Evolutionary conservation across 2,113 vertebrate genomes (phyloP).

Genomic region (Bostrychus sinensis): DNA sequence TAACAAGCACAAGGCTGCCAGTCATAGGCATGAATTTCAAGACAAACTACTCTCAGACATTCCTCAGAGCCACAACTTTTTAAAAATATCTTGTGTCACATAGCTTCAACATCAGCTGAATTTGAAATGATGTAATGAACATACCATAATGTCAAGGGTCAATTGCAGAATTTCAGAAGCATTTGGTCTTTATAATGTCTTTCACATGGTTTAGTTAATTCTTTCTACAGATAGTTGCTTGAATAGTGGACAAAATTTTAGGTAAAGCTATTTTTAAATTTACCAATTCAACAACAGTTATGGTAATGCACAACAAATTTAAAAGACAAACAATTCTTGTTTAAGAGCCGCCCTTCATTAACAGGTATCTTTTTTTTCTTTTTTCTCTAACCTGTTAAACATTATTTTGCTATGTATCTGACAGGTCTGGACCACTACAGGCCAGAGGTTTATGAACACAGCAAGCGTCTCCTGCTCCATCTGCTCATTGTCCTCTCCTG

Average conservation of each 20-base stretch:
- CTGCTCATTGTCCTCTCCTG: slow-evolving; percentile 94
- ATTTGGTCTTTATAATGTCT: neutral
- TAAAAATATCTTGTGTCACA: slow-evolving; percentile 4
- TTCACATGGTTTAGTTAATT: neutral
- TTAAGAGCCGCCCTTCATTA: neutral
- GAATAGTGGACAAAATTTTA: no score
- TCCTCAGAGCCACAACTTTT: slow-evolving; percentile 16
- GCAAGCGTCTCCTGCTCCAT: slow-evolving; percentile 94
- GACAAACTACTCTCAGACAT: slow-evolving; percentile 23
- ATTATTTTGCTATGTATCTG: slow-evolving; percentile 22
- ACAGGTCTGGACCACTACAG: slow-evolving; percentile 97
- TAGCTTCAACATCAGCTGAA: slow-evolving; percentile 18
- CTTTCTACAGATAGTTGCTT: neutral
- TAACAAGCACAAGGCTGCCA: slow-evolving; percentile 12
- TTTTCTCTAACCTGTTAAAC: neutral
- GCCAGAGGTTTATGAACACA: slow-evolving; percentile 97
- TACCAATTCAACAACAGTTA: no score
- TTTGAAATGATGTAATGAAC: slow-evolving; percentile 1
- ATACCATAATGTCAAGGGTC: slow-evolving; percentile 2
- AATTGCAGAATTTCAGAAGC: neutral
- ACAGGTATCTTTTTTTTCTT: neutral
- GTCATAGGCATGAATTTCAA: slow-evolving; percentile 7
- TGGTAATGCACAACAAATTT: no score
- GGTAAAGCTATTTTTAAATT: no score
- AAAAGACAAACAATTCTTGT: no score